Evolutionary conservation across 1,140 invertebrate species (phyloP).

Genomic region (Campodea augens): DNA sequence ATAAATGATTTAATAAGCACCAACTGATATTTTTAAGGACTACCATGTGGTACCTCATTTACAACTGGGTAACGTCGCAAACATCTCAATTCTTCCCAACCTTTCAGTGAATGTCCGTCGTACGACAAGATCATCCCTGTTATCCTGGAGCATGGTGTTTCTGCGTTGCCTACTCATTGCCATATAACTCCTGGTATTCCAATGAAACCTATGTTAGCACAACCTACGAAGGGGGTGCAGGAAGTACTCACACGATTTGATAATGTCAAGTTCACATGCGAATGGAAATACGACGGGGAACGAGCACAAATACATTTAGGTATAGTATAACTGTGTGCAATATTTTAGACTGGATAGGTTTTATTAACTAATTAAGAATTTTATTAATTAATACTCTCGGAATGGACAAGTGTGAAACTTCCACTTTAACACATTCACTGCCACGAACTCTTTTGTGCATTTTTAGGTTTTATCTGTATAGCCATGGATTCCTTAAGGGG

Average conservation of each 20-base stretch:
- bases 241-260: slow-evolving; percentile 88
- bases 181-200: slow-evolving; percentile 83
- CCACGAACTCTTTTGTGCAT: too few relatives aligned
- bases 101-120: slow-evolving; percentile 80
- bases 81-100: too few relatives aligned
- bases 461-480: too few relatives aligned
- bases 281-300: slow-evolving; percentile 99
- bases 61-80: too few relatives aligned
- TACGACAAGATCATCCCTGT: slow-evolving; percentile 73
- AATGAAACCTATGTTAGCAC: slow-evolving; percentile 95
- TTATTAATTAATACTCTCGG: too few relatives aligned
- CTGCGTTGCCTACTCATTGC: slow-evolving; percentile 58
- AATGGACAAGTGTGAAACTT: slow-evolving; percentile 1
- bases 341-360: too few relatives aligned
- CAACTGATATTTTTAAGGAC: too few relatives aligned
- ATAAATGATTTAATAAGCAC: too few relatives aligned
- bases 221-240: slow-evolving; percentile 81
- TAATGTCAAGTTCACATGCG: slow-evolving; percentile 83
- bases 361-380: too few relatives aligned
- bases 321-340: too few relatives aligned
- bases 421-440: slow-evolving; percentile 10
- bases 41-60: too few relatives aligned
- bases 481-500: too few relatives aligned
- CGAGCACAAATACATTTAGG: slow-evolving; percentile 67
- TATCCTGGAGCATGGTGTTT: slow-evolving; percentile 59